phyloP scores from a whole-genome alignment of 1,140 invertebrate species.

The Nebria ingens region DNA sequence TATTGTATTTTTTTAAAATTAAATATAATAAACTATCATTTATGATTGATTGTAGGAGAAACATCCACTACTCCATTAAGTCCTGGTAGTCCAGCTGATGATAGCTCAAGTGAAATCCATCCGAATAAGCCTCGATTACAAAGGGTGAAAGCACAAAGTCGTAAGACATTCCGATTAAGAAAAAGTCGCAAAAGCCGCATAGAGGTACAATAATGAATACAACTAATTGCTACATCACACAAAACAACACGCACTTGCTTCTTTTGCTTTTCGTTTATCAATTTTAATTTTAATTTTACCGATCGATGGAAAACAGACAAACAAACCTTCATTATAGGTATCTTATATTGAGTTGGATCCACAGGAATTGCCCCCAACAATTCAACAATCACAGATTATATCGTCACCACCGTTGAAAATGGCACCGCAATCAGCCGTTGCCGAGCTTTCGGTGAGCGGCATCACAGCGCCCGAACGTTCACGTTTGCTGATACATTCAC shows the following conservation, averaged over 20 bases:
- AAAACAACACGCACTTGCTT: too few relatives aligned
- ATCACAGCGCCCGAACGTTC: constrained; percentile 14
- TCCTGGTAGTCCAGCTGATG: constrained; percentile 56
- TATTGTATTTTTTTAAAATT: not conserved
- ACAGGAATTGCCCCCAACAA: constrained; percentile 10
- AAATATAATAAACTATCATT: constrained; percentile 4
- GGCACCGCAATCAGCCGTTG: constrained; percentile 16
- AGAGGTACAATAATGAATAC: constrained; percentile 39
- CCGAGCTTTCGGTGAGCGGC: constrained; percentile 2
- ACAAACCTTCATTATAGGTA: too few relatives aligned
- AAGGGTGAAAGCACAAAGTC: constrained; percentile 83
- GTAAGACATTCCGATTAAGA: constrained; percentile 83
- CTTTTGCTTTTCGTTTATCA: too few relatives aligned
- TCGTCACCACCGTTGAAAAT: constrained; percentile 26
- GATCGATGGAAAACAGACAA: too few relatives aligned
- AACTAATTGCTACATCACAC: too few relatives aligned
- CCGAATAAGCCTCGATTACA: constrained; percentile 70
- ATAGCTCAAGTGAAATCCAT: constrained; percentile 50
- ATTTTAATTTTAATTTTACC: too few relatives aligned
- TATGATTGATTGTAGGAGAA: constrained; percentile 42
- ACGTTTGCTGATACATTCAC: constrained; percentile 25
- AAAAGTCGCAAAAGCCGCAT: constrained; percentile 56
- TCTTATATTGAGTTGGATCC: constrained; percentile 26
- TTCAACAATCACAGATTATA: constrained; percentile 19
- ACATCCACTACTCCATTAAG: constrained; percentile 61